Conservation (phyloP, 2,888 invertebrate genomes). For the Oxytorus armatus region DNA sequence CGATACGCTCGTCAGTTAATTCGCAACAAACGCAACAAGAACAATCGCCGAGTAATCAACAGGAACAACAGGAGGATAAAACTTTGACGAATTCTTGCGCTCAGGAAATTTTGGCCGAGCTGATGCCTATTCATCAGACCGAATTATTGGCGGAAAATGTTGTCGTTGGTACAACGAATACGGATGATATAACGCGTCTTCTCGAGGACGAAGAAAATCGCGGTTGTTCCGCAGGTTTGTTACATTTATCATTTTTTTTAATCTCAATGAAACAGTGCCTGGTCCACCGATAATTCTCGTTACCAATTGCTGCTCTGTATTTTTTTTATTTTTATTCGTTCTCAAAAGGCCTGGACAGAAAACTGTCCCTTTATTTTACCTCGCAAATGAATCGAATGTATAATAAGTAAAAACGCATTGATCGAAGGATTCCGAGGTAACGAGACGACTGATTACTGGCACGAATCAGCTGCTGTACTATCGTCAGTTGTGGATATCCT, state of each 20-base stretch:
- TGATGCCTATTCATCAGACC: conserved; percentile 79
- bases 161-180: conserved; percentile 33
- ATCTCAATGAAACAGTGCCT: neutral
- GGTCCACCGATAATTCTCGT: too few relatives aligned
- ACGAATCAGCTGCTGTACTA: conserved; percentile 64
- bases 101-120: conserved; percentile 74
- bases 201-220: conserved; percentile 85
- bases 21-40: conserved; percentile 37
- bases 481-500: conserved; percentile 77
- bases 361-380: neutral
- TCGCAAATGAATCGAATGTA: neutral
- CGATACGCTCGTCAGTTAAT: conserved; percentile 45
- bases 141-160: conserved; percentile 74
- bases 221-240: conserved; percentile 81
- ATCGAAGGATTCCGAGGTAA: conserved; percentile 51
- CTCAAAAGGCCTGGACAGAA: neutral
- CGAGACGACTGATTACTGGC: conserved; percentile 61
- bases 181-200: conserved; percentile 85
- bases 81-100: conserved; percentile 39
- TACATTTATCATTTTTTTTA: neutral
- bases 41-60: conserved; percentile 31
- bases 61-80: conserved; percentile 2
- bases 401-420: neutral
- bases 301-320: too few relatives aligned
- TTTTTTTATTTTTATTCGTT: neutral